Conservation (phyloP, 2,888 invertebrate genomes). For the Brachyptera putata region DNA sequence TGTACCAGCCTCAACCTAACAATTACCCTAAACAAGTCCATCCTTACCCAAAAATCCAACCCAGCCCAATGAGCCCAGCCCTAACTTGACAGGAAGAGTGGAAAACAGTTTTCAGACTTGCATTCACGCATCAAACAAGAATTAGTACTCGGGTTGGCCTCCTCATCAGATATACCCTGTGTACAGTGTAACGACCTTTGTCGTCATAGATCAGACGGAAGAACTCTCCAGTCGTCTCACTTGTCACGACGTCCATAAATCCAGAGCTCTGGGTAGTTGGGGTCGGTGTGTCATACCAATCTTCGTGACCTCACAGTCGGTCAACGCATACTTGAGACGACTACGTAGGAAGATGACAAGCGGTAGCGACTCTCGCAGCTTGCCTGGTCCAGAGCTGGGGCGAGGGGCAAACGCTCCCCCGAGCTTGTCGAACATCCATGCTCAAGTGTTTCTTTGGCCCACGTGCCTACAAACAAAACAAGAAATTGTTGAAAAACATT, state of each 20-base stretch:
- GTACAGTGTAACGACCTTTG: constrained; percentile 96
- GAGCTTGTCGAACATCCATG: constrained; percentile 99
- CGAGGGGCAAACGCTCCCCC: constrained; percentile 97
- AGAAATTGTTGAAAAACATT: no score
- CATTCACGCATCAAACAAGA: no score
- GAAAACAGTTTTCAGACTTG: no score
- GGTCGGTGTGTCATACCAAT: constrained; percentile 96
- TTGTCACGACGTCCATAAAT: constrained; percentile 99
- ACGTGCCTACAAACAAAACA: constrained; percentile 70
- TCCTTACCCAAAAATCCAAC: no score
- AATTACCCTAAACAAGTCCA: no score
- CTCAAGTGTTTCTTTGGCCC: constrained; percentile 99
- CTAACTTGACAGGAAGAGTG: no score
- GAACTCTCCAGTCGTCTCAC: constrained; percentile 96
- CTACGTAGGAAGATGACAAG: constrained; percentile 95
- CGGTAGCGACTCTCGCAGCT: constrained; percentile 93
- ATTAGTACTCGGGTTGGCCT: no score
- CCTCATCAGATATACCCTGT: constrained; percentile 94
- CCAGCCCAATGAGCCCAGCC: no score
- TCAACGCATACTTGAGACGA: constrained; percentile 96
- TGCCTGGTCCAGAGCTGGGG: constrained; percentile 97
- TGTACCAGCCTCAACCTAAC: no score
- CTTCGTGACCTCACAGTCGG: constrained; percentile 93
- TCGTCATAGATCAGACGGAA: constrained; percentile 98
- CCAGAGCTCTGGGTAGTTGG: constrained; percentile 97